Base-by-base conservation (phyloP, 2,888 invertebrate species). In the Tinea pellionella region DNA sequence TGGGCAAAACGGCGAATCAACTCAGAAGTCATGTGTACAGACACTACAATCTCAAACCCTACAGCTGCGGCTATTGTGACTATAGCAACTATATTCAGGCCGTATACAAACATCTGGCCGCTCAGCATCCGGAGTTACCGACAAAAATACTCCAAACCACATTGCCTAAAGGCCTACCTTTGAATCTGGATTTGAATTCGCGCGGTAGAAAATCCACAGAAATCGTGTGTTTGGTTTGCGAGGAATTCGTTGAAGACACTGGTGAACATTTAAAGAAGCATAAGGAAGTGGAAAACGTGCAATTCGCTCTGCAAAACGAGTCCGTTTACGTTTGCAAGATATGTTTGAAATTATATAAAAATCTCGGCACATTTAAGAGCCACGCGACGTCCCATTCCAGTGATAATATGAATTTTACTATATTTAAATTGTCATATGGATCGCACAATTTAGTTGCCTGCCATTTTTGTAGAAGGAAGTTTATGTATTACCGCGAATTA, bases 1-100 rank as follows among this genome's bases (percentile, higher is more conserved):
- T 58, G 0, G 62, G 65, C 0, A 67, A 64, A 59, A 64, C 69
- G 55, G 47, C 61, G 4, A 65, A 66, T 13, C 66, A 69, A 12
- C 59, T 86, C n/a, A 72, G 70, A 13, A 71, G 74, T 51, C 90
- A 90, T 65, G 67, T 81, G 6, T 67, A 80, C 32, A 69, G 75
- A 2, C 90, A 90, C 67, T 88, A 81, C 75, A 72, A 75, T 3
- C 64, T 86, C 8, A 84, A 83, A 62, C 83, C 88, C 0, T 84
- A 68, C 62, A 65, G 65, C 0, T 90, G 90, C 64, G 63, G 62
- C 0, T 70, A 80, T 61, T 90, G 90, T 64, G 62, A 68, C 0
- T 71, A 69, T 59, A 53, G 2, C 11, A 53, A 53, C 24, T 24
- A 53, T n/a, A 19, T 2, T 2, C 13, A 16, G 6, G 13, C 16